A percentile compares a stretch with the other conserved stretches of the same genome.
These are phyloP conservation scores for Cynopterus brachyotis DNA, from an alignment of 2,113 vertebrate species.

Conservation along the genomic window DNA sequence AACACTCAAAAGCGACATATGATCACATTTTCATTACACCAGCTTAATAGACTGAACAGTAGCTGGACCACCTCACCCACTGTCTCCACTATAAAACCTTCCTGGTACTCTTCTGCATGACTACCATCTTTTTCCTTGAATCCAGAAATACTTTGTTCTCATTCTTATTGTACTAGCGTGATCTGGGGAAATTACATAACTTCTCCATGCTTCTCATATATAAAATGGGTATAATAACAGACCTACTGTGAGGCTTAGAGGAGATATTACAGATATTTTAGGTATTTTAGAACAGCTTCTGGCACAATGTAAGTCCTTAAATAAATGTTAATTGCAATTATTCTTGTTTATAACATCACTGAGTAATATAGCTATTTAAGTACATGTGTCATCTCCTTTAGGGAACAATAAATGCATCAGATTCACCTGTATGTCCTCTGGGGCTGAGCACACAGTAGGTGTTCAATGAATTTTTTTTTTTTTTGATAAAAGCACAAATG, in stretches of 20 bases:
- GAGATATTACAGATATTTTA: neutral
- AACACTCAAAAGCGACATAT: constrained; percentile 6
- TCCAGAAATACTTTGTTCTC: neutral
- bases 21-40: neutral
- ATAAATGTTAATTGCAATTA: neutral
- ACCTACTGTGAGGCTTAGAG: neutral
- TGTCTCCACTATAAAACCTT: neutral
- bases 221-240: neutral
- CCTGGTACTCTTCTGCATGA: neutral
- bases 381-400: neutral
- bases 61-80: neutral
- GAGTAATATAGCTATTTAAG: neutral
- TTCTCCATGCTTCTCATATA: neutral
- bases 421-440: neutral
- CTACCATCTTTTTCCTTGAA: neutral
- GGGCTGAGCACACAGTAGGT: constrained; percentile 21
- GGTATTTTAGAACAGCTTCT: constrained; percentile 7
- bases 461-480: neutral
- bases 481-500: constrained; percentile 44
- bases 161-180: neutral
- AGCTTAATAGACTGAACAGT: neutral
- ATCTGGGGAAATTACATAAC: neutral
- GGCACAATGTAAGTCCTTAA: neutral
- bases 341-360: neutral
- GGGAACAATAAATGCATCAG: neutral